A percentile compares a stretch with the other conserved stretches of the same genome.
phyloP scores from a whole-genome alignment of 2,888 invertebrate species.

The Lasius fuliginosus region DNA sequence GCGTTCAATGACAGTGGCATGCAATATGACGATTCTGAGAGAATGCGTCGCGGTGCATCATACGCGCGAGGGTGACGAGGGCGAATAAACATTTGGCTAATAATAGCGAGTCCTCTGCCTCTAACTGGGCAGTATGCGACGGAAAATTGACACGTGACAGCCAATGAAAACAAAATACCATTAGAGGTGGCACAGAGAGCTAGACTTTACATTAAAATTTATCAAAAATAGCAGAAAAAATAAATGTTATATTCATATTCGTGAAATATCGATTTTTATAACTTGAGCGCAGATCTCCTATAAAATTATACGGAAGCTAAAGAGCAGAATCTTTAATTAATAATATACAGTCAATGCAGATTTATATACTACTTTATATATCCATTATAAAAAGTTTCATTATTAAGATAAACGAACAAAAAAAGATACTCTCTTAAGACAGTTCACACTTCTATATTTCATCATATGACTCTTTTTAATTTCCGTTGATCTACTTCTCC shows the following conservation, averaged over 20 bases:
- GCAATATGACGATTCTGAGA: conserved; percentile 28
- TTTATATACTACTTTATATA: background rate
- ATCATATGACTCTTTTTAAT: background rate
- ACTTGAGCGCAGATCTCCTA: background rate
- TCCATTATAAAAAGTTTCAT: background rate
- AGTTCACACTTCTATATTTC: background rate
- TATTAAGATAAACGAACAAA: background rate
- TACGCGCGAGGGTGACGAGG: conserved; percentile 49
- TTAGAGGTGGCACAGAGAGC: conserved; percentile 7
- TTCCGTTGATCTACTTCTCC: background rate
- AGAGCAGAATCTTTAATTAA: background rate
- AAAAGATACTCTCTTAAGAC: background rate
- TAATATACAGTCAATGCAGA: background rate
- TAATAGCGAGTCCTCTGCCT: conserved; percentile 45
- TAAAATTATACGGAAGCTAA: background rate
- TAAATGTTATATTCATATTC: conserved; percentile 2
- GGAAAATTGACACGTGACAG: conserved; percentile 44
- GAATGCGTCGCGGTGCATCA: conserved; percentile 46
- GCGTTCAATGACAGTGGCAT: conserved; percentile 3
- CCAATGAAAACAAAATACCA: conserved; percentile 51
- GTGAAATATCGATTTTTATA: background rate
- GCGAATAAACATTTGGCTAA: conserved; percentile 64
- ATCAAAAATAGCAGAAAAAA: conserved; percentile 43
- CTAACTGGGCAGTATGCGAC: conserved; percentile 6
- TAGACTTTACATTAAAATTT: background rate